A percentile compares a stretch with the other conserved stretches of the same genome.
phyloP scores from a whole-genome alignment of 2,888 invertebrate species.

The Andrena minutula region DNA sequence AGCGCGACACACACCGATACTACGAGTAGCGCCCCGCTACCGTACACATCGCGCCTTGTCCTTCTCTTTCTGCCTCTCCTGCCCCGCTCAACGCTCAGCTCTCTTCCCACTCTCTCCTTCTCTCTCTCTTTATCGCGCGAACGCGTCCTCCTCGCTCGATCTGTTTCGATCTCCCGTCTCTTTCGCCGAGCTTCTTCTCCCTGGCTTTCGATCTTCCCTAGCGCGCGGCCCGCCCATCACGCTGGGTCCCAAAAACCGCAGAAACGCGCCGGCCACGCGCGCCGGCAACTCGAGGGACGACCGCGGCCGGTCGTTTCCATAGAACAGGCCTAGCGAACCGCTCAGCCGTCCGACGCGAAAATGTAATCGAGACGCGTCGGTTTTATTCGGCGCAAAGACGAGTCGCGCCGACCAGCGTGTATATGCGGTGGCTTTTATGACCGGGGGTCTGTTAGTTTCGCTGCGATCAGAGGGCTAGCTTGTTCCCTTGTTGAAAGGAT shows the following conservation, averaged over 20 bases:
- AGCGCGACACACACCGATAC: slow-evolving; percentile 75
- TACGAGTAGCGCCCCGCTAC: slow-evolving; percentile 69
- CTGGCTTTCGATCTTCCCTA: slow-evolving; percentile 33
- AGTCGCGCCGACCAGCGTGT: background rate
- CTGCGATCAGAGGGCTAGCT: slow-evolving; percentile 25
- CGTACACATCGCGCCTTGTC: slow-evolving; percentile 68
- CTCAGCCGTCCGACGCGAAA: too few relatives aligned
- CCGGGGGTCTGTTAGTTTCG: slow-evolving; percentile 40
- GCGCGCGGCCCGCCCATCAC: slow-evolving; percentile 31
- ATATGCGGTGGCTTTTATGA: slow-evolving; percentile 44
- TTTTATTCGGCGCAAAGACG: too few relatives aligned
- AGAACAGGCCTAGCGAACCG: too few relatives aligned
- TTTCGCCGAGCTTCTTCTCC: slow-evolving; percentile 36
- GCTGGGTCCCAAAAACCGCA: slow-evolving; percentile 44
- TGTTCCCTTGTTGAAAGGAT: slow-evolving; percentile 39
- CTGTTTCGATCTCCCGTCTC: slow-evolving; percentile 56
- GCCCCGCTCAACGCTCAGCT: background rate
- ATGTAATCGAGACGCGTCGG: background rate
- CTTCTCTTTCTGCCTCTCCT: slow-evolving; percentile 59
- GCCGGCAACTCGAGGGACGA: background rate
- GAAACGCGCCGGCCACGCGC: slow-evolving; percentile 52
- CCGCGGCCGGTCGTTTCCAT: background rate
- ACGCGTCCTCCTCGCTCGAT: slow-evolving; percentile 12
- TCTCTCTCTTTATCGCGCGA: slow-evolving; percentile 7
- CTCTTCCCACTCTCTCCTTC: slow-evolving; percentile 33